Evolutionary conservation across 2,888 invertebrate species (phyloP).

Genomic region (Euplexia lucipara): DNA sequence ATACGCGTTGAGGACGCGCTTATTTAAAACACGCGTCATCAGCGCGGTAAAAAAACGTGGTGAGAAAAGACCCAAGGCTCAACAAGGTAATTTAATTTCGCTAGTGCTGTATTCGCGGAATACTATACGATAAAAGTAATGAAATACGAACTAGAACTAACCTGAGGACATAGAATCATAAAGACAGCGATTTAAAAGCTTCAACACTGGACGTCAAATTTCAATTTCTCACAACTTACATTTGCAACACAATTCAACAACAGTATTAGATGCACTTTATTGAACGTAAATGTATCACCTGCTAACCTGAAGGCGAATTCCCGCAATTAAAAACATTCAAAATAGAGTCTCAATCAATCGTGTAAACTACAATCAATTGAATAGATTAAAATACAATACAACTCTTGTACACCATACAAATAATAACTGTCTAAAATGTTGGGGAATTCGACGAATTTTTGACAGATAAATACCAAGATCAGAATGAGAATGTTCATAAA

Average conservation of each 20-base stretch:
- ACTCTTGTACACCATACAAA: too few relatives aligned
- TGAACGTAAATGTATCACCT: conserved; percentile 40
- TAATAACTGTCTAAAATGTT: too few relatives aligned
- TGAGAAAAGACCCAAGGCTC: too few relatives aligned
- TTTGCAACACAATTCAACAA: conserved; percentile 50
- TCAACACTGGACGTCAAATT: conserved; percentile 60
- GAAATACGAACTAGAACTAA: background rate
- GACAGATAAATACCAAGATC: too few relatives aligned
- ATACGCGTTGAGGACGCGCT: too few relatives aligned
- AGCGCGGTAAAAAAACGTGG: too few relatives aligned
- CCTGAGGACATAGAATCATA: background rate
- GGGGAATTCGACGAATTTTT: too few relatives aligned
- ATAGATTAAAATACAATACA: too few relatives aligned
- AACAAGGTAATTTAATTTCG: background rate
- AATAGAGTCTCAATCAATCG: background rate
- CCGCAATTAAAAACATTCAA: too few relatives aligned
- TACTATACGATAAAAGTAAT: background rate
- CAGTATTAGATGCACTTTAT: conserved; percentile 4
- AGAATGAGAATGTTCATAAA: too few relatives aligned
- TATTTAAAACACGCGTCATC: too few relatives aligned
- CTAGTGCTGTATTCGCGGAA: conserved; percentile 16
- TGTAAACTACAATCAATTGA: too few relatives aligned
- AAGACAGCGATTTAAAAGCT: conserved; percentile 21
- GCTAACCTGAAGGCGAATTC: background rate
- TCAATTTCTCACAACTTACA: conserved; percentile 42